Percentiles rank a stretch among this genome's conserved stretches.
Evolutionary conservation across 1,140 invertebrate genomes (phyloP).

Genomic region (Drosophila ohnishii): DNA sequence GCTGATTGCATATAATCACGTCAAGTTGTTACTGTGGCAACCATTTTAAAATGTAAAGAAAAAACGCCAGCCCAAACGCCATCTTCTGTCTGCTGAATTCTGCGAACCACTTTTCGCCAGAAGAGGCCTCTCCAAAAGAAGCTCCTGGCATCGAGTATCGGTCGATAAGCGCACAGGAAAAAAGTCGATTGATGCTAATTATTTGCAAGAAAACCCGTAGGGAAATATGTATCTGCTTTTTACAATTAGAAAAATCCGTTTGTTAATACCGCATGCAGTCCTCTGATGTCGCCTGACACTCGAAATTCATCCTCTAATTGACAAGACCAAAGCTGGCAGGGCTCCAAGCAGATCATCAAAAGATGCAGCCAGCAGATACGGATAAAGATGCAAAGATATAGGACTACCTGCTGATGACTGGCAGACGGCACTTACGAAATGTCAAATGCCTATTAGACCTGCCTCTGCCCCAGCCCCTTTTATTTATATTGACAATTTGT

Average conservation of each 20-base stretch:
- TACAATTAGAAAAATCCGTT: slow-evolving; percentile 4
- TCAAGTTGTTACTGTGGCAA: slow-evolving; percentile 57
- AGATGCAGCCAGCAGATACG: slow-evolving; percentile 55
- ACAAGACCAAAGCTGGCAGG: slow-evolving; percentile 75
- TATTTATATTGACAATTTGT: slow-evolving; percentile 69
- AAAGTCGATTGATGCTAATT: slow-evolving; percentile 1
- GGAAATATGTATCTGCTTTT: neutral
- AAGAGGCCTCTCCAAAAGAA: slow-evolving; percentile 1
- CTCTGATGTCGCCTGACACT: slow-evolving; percentile 60
- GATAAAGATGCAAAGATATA: slow-evolving; percentile 28
- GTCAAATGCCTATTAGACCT: slow-evolving; percentile 71
- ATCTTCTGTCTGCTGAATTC: slow-evolving; percentile 71
- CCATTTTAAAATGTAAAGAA: slow-evolving; percentile 63
- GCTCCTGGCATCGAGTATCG: slow-evolving; percentile 19
- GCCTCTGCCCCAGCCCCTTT: slow-evolving; percentile 8
- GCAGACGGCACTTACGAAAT: slow-evolving; percentile 53
- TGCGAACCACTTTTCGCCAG: slow-evolving; percentile 56
- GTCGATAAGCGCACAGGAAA: neutral
- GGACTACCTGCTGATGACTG: slow-evolving; percentile 40
- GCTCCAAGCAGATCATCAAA: slow-evolving; percentile 77
- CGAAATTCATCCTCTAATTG: slow-evolving; percentile 65
- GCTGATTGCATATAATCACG: slow-evolving; percentile 76
- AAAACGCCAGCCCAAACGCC: slow-evolving; percentile 60
- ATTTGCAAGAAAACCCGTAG: neutral
- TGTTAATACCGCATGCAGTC: slow-evolving; percentile 69